phyloP scores from a whole-genome alignment of 1,140 invertebrate genomes.

The Microplitis demolitor region DNA sequence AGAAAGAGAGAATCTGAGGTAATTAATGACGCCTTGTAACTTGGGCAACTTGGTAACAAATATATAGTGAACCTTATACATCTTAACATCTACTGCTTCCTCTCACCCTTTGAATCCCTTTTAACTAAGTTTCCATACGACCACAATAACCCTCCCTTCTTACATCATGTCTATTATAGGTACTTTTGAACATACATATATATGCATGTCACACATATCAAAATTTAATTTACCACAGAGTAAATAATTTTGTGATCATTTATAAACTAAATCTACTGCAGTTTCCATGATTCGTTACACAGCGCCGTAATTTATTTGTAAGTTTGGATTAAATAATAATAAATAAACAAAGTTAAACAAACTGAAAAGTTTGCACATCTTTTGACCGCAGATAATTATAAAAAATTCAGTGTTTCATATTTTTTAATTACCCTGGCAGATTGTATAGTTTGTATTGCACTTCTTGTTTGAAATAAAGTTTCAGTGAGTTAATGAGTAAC shows the following conservation, averaged over 20 bases:
- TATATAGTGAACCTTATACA: slow-evolving; percentile 14
- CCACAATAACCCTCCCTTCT: too few relatives aligned
- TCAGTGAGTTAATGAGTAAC: background rate
- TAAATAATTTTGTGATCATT: too few relatives aligned
- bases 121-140: too few relatives aligned
- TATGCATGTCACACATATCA: too few relatives aligned
- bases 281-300: too few relatives aligned
- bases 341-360: background rate
- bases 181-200: too few relatives aligned
- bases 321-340: background rate
- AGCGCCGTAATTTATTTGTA: too few relatives aligned
- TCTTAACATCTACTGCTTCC: background rate
- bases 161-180: too few relatives aligned
- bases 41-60: slow-evolving; percentile 29
- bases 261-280: too few relatives aligned
- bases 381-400: background rate
- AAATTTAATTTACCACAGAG: too few relatives aligned
- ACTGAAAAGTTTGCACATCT: background rate
- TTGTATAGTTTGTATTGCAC: background rate
- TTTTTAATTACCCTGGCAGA: background rate
- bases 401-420: background rate
- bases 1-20: background rate
- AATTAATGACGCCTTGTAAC: slow-evolving; percentile 28
- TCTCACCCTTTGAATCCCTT: background rate
- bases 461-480: background rate